These are phyloP conservation scores for Amphipoea lucens DNA, from an alignment of 2,888 invertebrate species.

Conservation along the genomic window DNA sequence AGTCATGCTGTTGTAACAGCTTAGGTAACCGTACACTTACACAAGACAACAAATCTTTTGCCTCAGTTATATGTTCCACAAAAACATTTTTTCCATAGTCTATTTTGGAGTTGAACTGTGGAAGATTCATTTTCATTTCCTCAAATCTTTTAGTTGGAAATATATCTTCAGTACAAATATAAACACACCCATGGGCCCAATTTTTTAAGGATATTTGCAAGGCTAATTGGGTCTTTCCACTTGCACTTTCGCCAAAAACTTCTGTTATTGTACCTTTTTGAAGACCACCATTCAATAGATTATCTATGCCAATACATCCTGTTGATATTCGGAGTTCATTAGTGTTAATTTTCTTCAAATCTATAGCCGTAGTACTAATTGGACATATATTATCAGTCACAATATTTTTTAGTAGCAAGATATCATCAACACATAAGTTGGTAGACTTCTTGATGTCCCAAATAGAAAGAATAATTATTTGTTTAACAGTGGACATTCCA, in stretches of 20 bases:
- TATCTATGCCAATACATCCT: constrained; percentile 91
- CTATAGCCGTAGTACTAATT: constrained; percentile 69
- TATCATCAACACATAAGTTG: constrained; percentile 78
- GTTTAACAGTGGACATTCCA: constrained; percentile 78
- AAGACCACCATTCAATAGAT: constrained; percentile 92
- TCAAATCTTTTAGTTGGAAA: constrained; percentile 88
- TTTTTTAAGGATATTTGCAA: constrained; percentile 92
- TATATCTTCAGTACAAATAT: constrained; percentile 94
- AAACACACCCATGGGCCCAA: constrained; percentile 91
- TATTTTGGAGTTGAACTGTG: constrained; percentile 61
- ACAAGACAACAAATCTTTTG: constrained; percentile 82
- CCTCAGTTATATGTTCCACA: constrained; percentile 85
- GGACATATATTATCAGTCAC: constrained; percentile 75
- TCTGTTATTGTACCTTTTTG: constrained; percentile 93
- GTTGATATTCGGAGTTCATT: constrained; percentile 75
- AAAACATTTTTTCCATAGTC: constrained; percentile 82
- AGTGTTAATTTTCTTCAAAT: constrained; percentile 66
- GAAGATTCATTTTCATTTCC: constrained; percentile 76
- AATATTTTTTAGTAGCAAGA: constrained; percentile 77
- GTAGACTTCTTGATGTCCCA: constrained; percentile 84
- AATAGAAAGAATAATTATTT: constrained; percentile 78
- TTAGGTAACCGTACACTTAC: constrained; percentile 81
- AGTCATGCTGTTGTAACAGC: constrained; percentile 74
- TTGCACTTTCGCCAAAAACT: constrained; percentile 94
- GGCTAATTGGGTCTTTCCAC: constrained; percentile 95